Percentiles rank a stretch among this genome's conserved stretches.
These are phyloP conservation scores for Paracentrotus lividus DNA, from an alignment of 53 echinoderm and acorn worm species.

Conservation along the genomic window DNA sequence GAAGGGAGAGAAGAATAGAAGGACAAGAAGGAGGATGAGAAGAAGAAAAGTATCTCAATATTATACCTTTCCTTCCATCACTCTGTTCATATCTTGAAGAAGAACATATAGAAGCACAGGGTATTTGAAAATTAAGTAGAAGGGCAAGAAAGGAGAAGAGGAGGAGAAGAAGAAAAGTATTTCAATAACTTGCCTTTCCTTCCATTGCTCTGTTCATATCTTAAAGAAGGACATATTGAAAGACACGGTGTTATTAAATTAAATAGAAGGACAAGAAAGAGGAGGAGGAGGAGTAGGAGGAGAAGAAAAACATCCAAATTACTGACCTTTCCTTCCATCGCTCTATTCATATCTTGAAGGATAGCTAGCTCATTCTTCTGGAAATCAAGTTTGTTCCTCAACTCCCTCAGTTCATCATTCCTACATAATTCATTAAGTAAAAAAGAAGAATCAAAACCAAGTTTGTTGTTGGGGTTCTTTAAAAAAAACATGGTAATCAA, in stretches of 20 bases:
- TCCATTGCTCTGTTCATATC: no score
- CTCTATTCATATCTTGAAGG: conserved; percentile 80
- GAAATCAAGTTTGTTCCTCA: conserved; percentile 79
- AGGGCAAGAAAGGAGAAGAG: no score
- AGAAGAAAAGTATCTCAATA: no score
- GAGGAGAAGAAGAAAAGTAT: background rate
- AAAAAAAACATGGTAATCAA: background rate
- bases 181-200: no score
- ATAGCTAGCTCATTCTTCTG: conserved; percentile 77
- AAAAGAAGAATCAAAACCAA: background rate
- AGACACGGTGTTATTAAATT: no score
- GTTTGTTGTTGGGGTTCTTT: background rate
- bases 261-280: no score
- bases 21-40: background rate
- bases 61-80: no score
- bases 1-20: no score
- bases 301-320: background rate
- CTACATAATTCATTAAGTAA: conserved; percentile 66
- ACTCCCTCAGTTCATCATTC: conserved; percentile 77
- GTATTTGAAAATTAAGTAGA: no score
- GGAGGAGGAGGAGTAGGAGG: background rate
- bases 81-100: no score
- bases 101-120: no score
- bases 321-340: conserved; percentile 84
- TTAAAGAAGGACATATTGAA: no score